phyloP scores from a whole-genome alignment of 2,797 vertebrate genomes.

The Danio tinwini region DNA sequence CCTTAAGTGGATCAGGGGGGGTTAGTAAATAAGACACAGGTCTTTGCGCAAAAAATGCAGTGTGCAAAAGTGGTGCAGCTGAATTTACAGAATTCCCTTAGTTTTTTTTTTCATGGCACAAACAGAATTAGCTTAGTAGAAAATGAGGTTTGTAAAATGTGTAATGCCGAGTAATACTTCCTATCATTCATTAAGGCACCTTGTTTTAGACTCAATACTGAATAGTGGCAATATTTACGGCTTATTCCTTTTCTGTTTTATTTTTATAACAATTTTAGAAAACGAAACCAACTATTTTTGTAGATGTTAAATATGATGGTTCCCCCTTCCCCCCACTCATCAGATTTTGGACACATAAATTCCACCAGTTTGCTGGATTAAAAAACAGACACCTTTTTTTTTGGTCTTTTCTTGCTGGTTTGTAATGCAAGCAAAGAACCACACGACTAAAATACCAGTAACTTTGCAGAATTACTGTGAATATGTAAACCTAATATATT shows the following conservation, averaged over 20 bases:
- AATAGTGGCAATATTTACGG: conserved; percentile 83
- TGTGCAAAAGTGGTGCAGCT: neutral
- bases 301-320: conserved; percentile 69
- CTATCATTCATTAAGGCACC: conserved; percentile 76
- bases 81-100: neutral
- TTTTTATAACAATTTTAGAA: conserved; percentile 82
- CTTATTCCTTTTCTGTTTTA: conserved; percentile 85
- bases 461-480: conserved; percentile 60
- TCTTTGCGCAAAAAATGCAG: neutral
- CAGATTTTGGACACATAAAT: conserved; percentile 59
- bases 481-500: conserved; percentile 40
- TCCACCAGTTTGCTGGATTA: conserved; percentile 43
- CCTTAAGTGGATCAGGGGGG: neutral
- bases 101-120: conserved; percentile 15
- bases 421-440: conserved; percentile 42
- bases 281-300: conserved; percentile 73
- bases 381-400: conserved; percentile 8
- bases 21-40: neutral
- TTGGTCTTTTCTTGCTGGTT: conserved; percentile 30
- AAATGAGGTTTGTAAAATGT: conserved; percentile 54
- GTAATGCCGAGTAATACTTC: conserved; percentile 66
- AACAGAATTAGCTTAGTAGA: conserved; percentile 13
- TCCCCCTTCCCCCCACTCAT: conserved; percentile 54
- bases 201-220: conserved; percentile 80
- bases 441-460: conserved; percentile 58